phyloP scores from a whole-genome alignment of 2,113 vertebrate genomes.

The Mobula birostris region DNA sequence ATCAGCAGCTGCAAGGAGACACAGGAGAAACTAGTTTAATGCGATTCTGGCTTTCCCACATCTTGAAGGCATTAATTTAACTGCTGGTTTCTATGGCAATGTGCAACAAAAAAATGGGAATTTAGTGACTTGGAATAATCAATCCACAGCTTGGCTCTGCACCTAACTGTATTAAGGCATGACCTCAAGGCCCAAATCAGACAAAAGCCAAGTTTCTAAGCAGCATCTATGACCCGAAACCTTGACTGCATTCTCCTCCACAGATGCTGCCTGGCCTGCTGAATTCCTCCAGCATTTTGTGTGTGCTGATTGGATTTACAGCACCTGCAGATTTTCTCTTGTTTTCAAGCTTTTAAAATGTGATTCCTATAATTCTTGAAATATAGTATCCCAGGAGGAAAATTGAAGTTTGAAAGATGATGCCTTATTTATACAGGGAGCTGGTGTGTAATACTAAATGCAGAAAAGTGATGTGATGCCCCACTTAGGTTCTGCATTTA shows the following conservation, averaged over 20 bases:
- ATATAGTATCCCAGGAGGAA: background rate
- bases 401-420: background rate
- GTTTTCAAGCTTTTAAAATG: background rate
- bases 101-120: background rate
- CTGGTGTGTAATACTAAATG: no score
- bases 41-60: background rate
- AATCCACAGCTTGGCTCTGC: background rate
- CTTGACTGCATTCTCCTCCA: no score
- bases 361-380: background rate
- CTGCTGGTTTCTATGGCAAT: background rate
- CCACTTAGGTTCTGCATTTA: background rate
- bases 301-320: no score
- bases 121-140: background rate
- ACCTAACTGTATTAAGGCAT: background rate
- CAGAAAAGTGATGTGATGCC: background rate
- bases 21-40: background rate
- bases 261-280: no score
- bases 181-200: background rate
- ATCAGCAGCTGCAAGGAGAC: background rate
- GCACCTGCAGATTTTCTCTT: no score
- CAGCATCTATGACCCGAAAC: no score
- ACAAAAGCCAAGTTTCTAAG: background rate
- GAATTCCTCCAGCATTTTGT: no score
- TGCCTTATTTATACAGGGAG: no score
- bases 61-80: background rate